Base-by-base conservation (phyloP, 2,113 vertebrate genomes). In the Natator depressus region DNA sequence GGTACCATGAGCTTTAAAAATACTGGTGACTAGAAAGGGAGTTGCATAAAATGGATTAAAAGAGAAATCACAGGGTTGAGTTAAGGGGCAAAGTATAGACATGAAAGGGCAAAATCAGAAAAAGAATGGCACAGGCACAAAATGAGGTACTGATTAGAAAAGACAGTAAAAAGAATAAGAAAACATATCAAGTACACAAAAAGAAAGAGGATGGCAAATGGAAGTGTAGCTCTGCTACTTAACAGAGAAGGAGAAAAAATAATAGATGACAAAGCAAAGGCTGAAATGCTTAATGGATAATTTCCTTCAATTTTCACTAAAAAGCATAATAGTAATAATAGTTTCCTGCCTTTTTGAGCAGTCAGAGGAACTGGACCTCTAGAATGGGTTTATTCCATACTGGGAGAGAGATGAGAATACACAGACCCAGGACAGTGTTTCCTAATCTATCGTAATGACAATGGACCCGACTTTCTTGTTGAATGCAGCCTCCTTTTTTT, bases 291-390 rank as follows among this genome's bases (percentile, higher is more conserved):
- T 98, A 98, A 97, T 97, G 97, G 97, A 85, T 95, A 95, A 96
- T 97, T 97, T 96, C 65, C 94, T 85, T 97, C 97, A 91, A 97
- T 98, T 97, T 97, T 97, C 97, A 96, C 93, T 95, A 93, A 90
- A 96, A 97, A 93, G 93, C 88, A 38, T 96, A 80, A 92, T 97
- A 93, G 84, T 96, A 93, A 96, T 96, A 93, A 94, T 92, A 89
- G 91, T 16, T 4, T 84, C 79, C 91, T 96, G 93, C 50, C 93
- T 82, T 94, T 54, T 89, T 92, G 91, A 94, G 91, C 92, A 93
- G 94, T 93, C 83, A 89, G 91, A 92, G 85, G 88, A 93, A 91
- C 65, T 82, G 47, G 83, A 47, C 85, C 96, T 92, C 87, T 91
- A 55, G 90, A 91, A 91, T 79, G 55, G 95, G 85, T 96, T 95